Percentiles rank a stretch among this genome's conserved stretches.
These are phyloP conservation scores for Channa maculata DNA, from an alignment of 2,113 vertebrate species.

Conservation along the genomic window DNA sequence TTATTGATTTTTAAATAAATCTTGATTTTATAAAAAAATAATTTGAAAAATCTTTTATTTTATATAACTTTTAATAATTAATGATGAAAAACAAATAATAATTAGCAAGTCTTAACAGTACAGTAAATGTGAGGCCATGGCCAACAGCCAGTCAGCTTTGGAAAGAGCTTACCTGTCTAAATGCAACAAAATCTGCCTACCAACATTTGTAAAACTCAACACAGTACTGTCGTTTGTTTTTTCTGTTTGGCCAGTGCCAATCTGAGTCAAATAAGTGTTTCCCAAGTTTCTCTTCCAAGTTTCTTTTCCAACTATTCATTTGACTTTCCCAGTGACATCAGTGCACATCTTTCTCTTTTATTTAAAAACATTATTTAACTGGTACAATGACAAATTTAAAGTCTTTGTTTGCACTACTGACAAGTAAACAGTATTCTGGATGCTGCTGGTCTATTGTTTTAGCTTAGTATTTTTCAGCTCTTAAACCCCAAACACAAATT, in stretches of 20 bases:
- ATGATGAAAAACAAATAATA: too few species aligned
- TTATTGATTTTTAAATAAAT: conserved; percentile 24
- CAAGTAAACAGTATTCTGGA: conserved; percentile 7
- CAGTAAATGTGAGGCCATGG: background rate
- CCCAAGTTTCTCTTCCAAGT: background rate
- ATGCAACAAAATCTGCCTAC: background rate
- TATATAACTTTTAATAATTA: background rate
- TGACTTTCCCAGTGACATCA: background rate
- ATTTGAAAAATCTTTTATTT: background rate
- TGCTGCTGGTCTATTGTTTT: conserved; percentile 74
- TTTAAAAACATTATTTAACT: background rate
- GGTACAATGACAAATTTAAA: background rate
- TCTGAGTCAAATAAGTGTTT: background rate
- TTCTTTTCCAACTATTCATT: background rate
- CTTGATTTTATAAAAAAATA: background rate
- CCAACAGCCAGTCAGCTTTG: background rate
- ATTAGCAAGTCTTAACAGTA: background rate
- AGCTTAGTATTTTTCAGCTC: conserved; percentile 59
- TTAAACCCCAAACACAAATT: conserved; percentile 33
- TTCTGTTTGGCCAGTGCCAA: background rate
- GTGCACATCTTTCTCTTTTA: background rate
- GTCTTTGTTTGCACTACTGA: conserved; percentile 6
- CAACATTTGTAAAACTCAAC: background rate
- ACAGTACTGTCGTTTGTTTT: too few species aligned
- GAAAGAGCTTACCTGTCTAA: background rate